phyloP scores from a whole-genome alignment of 2,113 vertebrate genomes.

The Quiscalus mexicanus region DNA sequence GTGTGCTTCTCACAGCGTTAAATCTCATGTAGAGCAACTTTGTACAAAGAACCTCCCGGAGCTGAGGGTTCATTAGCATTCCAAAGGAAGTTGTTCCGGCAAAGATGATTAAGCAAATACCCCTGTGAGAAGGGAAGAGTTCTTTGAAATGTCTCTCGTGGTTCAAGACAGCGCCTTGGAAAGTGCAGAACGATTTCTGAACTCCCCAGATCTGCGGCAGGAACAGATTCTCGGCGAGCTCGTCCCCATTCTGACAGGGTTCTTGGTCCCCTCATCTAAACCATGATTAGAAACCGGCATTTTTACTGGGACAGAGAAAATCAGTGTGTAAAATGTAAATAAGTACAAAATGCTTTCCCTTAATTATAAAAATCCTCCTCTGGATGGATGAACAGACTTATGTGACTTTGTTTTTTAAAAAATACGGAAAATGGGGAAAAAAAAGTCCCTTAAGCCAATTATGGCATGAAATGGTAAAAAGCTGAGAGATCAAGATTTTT shows the following conservation, averaged over 20 bases:
- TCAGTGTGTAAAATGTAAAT: not conserved
- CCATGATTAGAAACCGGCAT: not conserved
- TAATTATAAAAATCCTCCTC: not conserved
- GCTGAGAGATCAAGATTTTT: not conserved
- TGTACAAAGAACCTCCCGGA: constrained; percentile 35
- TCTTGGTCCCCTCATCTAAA: not conserved
- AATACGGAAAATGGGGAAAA: not conserved
- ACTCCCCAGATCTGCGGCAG: not conserved
- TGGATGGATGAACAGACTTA: fast-evolving
- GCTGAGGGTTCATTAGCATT: constrained; percentile 56
- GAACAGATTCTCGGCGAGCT: not conserved
- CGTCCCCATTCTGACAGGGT: not conserved
- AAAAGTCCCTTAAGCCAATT: not conserved
- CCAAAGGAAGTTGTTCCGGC: constrained; percentile 59
- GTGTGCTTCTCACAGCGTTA: constrained; percentile 1
- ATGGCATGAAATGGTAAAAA: not conserved
- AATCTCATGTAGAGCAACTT: constrained; percentile 37
- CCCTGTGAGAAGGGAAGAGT: constrained; percentile 12
- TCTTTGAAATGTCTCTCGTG: constrained; percentile 54
- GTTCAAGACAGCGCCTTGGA: not conserved
- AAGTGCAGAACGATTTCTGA: not conserved
- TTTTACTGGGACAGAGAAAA: not conserved
- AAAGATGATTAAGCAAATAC: constrained; percentile 52
- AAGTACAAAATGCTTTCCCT: not conserved
- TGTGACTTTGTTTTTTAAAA: not conserved